Base-by-base conservation (phyloP, 2,113 vertebrate species). In the Protomyctophum bolini region DNA sequence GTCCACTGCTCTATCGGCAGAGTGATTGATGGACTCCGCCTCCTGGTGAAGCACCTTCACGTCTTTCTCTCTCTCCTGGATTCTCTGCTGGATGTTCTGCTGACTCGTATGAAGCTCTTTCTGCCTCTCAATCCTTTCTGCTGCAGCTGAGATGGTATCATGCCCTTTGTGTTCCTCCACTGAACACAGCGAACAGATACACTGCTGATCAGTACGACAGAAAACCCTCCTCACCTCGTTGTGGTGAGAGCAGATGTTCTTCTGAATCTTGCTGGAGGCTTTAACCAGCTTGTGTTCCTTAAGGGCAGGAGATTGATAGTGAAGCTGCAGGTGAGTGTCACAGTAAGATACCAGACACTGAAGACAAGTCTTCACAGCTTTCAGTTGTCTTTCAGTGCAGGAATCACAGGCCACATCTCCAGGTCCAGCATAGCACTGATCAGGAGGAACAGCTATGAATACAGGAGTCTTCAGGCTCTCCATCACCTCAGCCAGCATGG, bases 401-500 rank as follows among this genome's bases (percentile, higher is more conserved):
- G 33, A 41, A 41, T 41, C 33, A 41, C 33, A 41, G 33, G 33
- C 33, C 33, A 6, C 33, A 6, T 41, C 33, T 41, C 33, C 33
- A 41, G 33, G 33, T 41, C 33, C 33, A 41, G 33, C 33, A 41
- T 63, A 71, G 60, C 59, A 63, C 29, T 45, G 50, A 63, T 11
- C 69, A 71, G 50, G 69, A 63, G 59, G 52, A 57, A 59, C 49
- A 71, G 21, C 14, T 63, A 21, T 21, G 21, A 21, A 21, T 21
- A 21, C 21, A 21, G 69, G 69, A 71, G 59, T 70, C 48, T 46
- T 81, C 62, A 81, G 65, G 55, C 75, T 75, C 28, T 81, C 78
- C n/a, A 78, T 75, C 48, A 84, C 6, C 4, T 71, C 78, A 6
- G 82, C 74, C 68, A 84, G 75, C 64, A 84, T 29, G 6, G 64